These are phyloP conservation scores for Drosophila leonis DNA, from an alignment of 2,888 invertebrate species.

Conservation along the genomic window DNA sequence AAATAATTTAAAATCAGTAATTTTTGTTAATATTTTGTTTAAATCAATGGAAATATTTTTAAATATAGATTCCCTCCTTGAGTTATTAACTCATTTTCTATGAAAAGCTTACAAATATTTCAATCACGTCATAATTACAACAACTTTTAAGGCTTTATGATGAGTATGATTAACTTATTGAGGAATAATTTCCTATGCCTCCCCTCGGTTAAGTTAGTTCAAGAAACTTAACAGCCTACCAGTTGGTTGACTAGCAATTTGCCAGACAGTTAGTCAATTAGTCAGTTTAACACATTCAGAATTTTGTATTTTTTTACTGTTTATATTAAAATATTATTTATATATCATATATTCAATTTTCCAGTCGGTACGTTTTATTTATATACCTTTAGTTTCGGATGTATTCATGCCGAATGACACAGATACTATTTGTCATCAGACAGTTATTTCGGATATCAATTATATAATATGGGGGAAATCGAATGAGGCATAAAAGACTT, in stretches of 20 bases:
- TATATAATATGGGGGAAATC: conserved; percentile 8
- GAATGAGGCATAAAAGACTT: conserved; percentile 21
- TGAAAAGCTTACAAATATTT: not conserved
- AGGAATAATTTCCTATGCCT: not conserved
- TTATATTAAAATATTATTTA: not conserved
- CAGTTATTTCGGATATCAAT: not conserved
- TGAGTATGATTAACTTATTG: not conserved
- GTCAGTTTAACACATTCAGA: not conserved
- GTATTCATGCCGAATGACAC: conserved; percentile 15
- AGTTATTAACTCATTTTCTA: not conserved
- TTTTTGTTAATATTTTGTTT: not conserved
- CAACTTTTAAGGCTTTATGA: not conserved
- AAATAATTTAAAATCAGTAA: not conserved
- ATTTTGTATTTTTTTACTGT: not conserved
- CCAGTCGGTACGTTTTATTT: not conserved
- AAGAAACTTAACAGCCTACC: not conserved
- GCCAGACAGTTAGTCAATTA: not conserved
- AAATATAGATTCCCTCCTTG: not conserved
- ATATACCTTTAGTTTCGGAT: conserved; percentile 11
- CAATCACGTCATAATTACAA: not conserved
- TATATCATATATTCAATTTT: not conserved
- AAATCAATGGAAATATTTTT: not conserved
- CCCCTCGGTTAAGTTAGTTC: no score
- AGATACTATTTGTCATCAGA: conserved; percentile 38
- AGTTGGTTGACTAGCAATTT: not conserved